Evolutionary conservation across 2,113 vertebrate species (phyloP).

Genomic region (Triplophysa rosa): DNA sequence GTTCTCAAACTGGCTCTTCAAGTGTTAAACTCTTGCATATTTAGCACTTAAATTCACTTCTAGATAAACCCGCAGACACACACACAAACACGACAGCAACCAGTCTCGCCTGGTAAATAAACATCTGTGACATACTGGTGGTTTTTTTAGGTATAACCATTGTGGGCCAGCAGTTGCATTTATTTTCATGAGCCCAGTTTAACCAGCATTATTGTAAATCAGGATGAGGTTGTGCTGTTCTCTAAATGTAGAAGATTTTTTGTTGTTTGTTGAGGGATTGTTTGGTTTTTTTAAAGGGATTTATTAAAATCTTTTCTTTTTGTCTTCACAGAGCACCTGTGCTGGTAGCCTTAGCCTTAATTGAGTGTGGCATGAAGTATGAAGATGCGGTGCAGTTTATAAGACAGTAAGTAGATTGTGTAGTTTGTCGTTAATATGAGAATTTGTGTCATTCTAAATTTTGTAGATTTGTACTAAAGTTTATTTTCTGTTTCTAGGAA

Average conservation of each 20-base stretch:
- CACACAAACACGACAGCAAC: not conserved
- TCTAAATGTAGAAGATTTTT: not conserved
- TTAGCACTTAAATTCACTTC: not conserved
- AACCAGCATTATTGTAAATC: not conserved
- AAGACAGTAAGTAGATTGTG: constrained; percentile 87
- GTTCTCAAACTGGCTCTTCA: not conserved
- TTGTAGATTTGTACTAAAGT: not conserved
- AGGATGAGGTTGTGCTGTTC: constrained; percentile 16
- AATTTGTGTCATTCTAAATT: not conserved
- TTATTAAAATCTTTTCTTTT: not conserved
- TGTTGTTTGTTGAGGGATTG: not conserved
- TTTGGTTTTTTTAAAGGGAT: not conserved
- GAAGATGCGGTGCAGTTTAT: constrained; percentile 99
- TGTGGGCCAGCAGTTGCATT: not conserved
- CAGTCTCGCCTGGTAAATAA: constrained; percentile 4
- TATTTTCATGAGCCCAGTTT: not conserved
- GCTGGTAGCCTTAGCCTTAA: constrained; percentile 95
- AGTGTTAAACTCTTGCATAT: not conserved
- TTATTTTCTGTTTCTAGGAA: constrained; percentile 78
- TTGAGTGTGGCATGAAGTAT: constrained; percentile 98
- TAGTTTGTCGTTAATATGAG: not conserved
- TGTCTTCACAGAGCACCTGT: constrained; percentile 87
- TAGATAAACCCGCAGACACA: not conserved
- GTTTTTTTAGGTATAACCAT: constrained; percentile 9
- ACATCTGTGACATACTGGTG: constrained; percentile 6